Base-by-base conservation (phyloP, 2,113 vertebrate species). In the Lucifuga dentata region DNA sequence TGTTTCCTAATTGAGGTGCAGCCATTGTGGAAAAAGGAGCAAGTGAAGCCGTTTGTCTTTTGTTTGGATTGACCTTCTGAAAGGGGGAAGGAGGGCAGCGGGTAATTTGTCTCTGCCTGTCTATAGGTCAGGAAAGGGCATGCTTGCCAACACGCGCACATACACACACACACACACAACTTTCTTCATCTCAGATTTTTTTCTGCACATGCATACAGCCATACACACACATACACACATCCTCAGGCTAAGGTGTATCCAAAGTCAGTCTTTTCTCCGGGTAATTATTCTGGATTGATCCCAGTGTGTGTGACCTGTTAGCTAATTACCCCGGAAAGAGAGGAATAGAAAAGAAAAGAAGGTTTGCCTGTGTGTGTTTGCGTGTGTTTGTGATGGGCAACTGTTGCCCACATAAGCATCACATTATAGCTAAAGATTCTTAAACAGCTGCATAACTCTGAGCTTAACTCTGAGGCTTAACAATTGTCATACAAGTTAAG, bases 211-310 rank as follows among this genome's bases (percentile, higher is more conserved):
- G 29, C 50, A 61, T 32, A 13, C 65, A 29, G 24, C 20, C 40
- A 48, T 46, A 35, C 48, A 35, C 36, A 55, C 48, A 19, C 29
- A 48, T 8, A 17, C 21, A 65, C 0, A 33, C 50, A 59, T 40
- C 74, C 72, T 68, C 11, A 69, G 72, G 74, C 69, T 7, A 55
- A 83, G 60, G 24, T 50, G 61, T 55, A 59, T 67, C 36, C 7
- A 35, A 65, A 80, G 83, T 86, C 86, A 89, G 15, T 64, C 72
- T 68, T 80, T 74, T 83, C 53, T 44, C 55, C 49, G 58, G 51
- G 40, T 87, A 87, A 88, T 88, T 83, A 81, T 66, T 72, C 68
- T 85, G 72, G 57, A 73, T 74, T 78, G 73, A 81, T 81, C 78
- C 65, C 64, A 74, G 44, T 86, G 81, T 84, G 63, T 20, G 21